phyloP scores from a whole-genome alignment of 2,888 invertebrate species.

The Plusia festucae region DNA sequence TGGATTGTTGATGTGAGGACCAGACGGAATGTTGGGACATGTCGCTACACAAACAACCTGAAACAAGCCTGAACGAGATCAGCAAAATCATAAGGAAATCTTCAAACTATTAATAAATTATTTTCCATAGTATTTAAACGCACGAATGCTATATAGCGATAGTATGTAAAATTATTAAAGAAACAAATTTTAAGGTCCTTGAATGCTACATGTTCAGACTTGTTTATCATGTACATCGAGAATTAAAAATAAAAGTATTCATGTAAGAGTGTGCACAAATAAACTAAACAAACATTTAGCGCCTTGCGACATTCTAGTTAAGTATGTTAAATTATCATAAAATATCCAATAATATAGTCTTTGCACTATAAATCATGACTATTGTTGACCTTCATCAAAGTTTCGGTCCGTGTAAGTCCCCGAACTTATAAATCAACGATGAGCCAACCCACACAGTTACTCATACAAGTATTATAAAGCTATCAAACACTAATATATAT shows the following conservation, averaged over 20 bases:
- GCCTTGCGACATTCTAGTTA: background rate
- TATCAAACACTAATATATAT: slow-evolving; percentile 1
- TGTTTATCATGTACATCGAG: background rate
- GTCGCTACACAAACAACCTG: slow-evolving; percentile 29
- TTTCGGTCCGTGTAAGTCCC: background rate
- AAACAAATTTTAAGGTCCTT: background rate
- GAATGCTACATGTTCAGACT: background rate
- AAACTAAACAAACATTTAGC: background rate
- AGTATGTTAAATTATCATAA: background rate
- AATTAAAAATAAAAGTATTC: background rate
- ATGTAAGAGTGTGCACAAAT: background rate
- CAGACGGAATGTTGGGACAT: slow-evolving; percentile 39
- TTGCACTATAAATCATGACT: background rate
- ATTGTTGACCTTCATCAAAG: background rate
- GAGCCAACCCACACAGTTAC: background rate
- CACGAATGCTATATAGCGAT: background rate
- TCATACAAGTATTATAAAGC: background rate
- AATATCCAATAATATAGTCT: background rate
- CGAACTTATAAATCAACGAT: slow-evolving; percentile 1
- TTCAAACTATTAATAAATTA: background rate
- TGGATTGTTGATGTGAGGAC: slow-evolving; percentile 60
- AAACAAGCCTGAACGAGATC: background rate
- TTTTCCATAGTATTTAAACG: background rate
- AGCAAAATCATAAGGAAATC: background rate
- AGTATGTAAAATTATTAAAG: background rate